Percentiles rank a stretch among this genome's conserved stretches.
Conservation (phyloP, 2,797 vertebrate species). For the Molossus alvarezi region DNA sequence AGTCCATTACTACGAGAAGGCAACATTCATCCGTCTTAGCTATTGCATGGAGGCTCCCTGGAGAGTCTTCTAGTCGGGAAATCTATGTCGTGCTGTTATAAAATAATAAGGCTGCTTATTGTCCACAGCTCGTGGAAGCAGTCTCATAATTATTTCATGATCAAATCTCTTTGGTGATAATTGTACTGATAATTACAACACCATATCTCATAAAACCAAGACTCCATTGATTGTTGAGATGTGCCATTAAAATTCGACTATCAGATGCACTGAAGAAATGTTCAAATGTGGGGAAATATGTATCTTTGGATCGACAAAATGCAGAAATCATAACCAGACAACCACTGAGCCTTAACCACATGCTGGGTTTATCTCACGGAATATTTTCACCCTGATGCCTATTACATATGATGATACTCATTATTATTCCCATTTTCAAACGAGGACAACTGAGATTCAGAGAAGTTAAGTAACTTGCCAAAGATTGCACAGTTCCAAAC, state of each 20-base stretch:
- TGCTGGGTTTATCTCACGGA: background rate
- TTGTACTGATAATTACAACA: slow-evolving; percentile 37
- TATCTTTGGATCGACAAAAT: background rate
- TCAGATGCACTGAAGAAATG: background rate
- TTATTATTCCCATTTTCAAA: background rate
- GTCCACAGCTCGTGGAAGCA: background rate
- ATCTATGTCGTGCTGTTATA: background rate
- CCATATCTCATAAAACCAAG: slow-evolving; percentile 27
- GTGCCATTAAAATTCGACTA: background rate
- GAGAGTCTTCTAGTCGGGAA: background rate
- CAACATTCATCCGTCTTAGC: background rate
- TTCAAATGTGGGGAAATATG: background rate
- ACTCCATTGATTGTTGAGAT: background rate
- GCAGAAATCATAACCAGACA: background rate
- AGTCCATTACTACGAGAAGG: background rate
- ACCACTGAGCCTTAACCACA: accelerated
- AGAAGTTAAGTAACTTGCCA: background rate
- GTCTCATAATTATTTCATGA: slow-evolving; percentile 38
- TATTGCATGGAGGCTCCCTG: background rate
- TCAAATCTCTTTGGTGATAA: slow-evolving; percentile 35
- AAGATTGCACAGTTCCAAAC: background rate
- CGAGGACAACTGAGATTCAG: background rate
- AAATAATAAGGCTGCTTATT: slow-evolving; percentile 27
- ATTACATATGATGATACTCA: accelerated
- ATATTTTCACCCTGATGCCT: background rate